Base-by-base conservation (phyloP, 1,140 invertebrate genomes). In the Micrasema longulum region DNA sequence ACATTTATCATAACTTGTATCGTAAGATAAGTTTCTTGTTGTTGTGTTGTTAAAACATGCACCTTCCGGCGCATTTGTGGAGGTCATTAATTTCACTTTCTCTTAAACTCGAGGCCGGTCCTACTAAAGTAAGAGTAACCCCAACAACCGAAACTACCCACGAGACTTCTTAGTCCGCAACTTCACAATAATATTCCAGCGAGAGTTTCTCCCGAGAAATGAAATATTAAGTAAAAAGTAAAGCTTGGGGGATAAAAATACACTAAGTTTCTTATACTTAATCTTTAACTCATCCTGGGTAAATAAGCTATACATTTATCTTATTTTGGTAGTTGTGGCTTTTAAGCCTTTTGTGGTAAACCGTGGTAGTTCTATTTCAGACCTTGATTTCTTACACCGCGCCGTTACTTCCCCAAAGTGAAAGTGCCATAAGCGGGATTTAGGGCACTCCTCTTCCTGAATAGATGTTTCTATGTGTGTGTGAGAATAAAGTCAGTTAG, bases 11-110 rank as follows among this genome's bases (percentile, higher is more conserved):
- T 60, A 41, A 60, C 23, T 52, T 31, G 22, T 18, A n/a, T 55
- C 23, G 14, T 36, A 18, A 36, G 52, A 36, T 55, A 55, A 55
- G n/a, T 60, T 60, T 41, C 55, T 60, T 60, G 31, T 60, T 60
- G 50, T 31, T 53, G 55, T 60, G 50, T 31, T 53, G 55, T 60
- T 38, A 18, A 41, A 60, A 38, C 31, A 60, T 60, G 55, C 36
- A 60, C 55, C 55, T 60, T 60, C 55, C 55, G 55, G 55, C 55
- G 55, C 31, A 60, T 41, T 60, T 60, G 31, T n/a, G 31, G 35
- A 60, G 20, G 55, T 60, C 55, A 60, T 60, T 60, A 36, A 60
- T 60, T 60, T 20, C 55, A 60, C 55, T 60, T 60, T 60, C 55
- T 7, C 35, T 35, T 38, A 38, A 38, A 38, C 35, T 9, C 31